A percentile compares a stretch with the other conserved stretches of the same genome.
phyloP scores from a whole-genome alignment of 1,140 invertebrate genomes.

The Lepidostoma basale region DNA sequence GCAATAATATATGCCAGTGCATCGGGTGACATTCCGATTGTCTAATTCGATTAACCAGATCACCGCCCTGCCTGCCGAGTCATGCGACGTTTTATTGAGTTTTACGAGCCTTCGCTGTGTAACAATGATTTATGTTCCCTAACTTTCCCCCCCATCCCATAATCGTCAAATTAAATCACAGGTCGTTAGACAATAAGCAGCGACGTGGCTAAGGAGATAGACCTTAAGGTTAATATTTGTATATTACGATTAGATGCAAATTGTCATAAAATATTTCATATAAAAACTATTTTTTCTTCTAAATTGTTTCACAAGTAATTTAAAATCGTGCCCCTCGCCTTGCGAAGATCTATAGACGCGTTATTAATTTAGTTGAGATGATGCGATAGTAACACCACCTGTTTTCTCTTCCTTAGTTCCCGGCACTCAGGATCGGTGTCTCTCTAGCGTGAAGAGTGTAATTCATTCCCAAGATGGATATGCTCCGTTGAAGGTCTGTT shows the following conservation, averaged over 20 bases:
- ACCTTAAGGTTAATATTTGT: no score
- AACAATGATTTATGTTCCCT: slow-evolving; percentile 36
- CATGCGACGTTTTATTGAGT: slow-evolving; percentile 36
- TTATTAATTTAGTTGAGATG: background rate
- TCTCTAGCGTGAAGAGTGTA: slow-evolving; percentile 24
- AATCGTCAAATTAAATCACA: slow-evolving; percentile 33
- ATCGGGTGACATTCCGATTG: slow-evolving; percentile 22
- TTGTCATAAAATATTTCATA: no score
- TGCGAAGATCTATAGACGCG: no score
- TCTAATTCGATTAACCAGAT: slow-evolving; percentile 36
- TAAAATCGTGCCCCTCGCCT: no score
- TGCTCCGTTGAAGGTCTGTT: slow-evolving; percentile 45
- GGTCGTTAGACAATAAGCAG: slow-evolving; percentile 21
- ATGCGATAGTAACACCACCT: background rate
- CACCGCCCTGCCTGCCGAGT: slow-evolving; percentile 10
- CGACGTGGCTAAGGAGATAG: background rate
- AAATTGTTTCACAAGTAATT: no score
- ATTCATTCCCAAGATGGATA: slow-evolving; percentile 43
- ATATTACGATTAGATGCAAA: no score
- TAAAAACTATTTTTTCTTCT: no score
- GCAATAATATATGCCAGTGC: background rate
- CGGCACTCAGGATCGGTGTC: slow-evolving; percentile 1
- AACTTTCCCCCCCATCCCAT: slow-evolving; percentile 1
- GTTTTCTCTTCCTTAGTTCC: background rate
- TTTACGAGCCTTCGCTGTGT: slow-evolving; percentile 38